Evolutionary conservation across 2,888 invertebrate species (phyloP).

Genomic region (Steromphala cineraria): DNA sequence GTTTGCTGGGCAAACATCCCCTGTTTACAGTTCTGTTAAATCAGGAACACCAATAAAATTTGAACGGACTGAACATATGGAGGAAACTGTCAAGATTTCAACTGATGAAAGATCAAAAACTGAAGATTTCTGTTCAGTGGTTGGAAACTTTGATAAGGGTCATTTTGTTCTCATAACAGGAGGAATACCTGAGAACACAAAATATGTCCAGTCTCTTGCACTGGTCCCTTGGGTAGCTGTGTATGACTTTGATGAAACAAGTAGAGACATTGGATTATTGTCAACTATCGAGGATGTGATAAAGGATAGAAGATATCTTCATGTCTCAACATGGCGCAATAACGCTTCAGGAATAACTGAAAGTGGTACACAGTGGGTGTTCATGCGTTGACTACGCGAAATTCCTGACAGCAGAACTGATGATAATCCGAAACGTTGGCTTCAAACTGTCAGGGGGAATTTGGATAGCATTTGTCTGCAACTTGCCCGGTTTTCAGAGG

Average conservation of each 20-base stretch:
- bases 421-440: conserved; percentile 36
- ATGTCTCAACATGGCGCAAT: conserved; percentile 26
- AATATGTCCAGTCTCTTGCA: conserved; percentile 34
- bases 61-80: neutral
- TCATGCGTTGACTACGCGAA: conserved; percentile 31
- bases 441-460: conserved; percentile 22
- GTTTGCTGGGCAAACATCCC: conserved; percentile 17
- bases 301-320: neutral
- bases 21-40: neutral
- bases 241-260: conserved; percentile 36
- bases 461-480: conserved; percentile 32
- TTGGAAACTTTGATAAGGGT: conserved; percentile 37
- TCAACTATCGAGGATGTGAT: conserved; percentile 21
- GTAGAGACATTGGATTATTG: conserved; percentile 37
- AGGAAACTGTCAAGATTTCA: neutral
- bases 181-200: conserved; percentile 8
- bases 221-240: conserved; percentile 48
- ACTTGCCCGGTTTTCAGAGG: conserved; percentile 35
- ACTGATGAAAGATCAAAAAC: neutral
- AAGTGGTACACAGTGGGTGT: conserved; percentile 31
- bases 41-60: neutral
- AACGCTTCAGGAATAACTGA: conserved; percentile 21
- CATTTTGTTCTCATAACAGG: conserved; percentile 45
- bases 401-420: conserved; percentile 43
- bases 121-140: conserved; percentile 5